Evolutionary conservation across 2,113 vertebrate genomes (phyloP), one percentile per base, ranked within the genome.

Genomic region (Stercorarius parasiticus): DNA sequence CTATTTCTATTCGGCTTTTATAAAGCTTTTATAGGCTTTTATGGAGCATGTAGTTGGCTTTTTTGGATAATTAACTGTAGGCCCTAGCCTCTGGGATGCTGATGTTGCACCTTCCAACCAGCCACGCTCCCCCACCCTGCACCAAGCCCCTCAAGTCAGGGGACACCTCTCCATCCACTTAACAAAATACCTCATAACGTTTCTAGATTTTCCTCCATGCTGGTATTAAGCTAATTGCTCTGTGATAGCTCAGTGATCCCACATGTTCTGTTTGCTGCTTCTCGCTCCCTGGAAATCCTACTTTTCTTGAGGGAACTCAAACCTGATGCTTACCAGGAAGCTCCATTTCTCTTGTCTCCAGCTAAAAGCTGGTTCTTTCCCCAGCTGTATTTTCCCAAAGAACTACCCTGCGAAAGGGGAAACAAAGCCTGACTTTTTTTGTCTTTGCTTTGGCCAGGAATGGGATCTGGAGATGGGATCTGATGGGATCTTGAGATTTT

Each of bases 21-120:
- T 85, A 95, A 87, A 86, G 81, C 72, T 74, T 96, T 96, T 93
- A 92, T 80, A 36, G 76, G 53, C 79, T 94, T 96, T 95, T 90
- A 86, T 78, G 64, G 93, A 74, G 77, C 55, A 94, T 84, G 78
- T 8, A 89, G 72, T 82, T 86, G 88, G 19, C 8, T 88, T 86
- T 92, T 93, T 80, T 40, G 42, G 71, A 16, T 83, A 56, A 95
- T 95, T 92, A 92, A 90, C 79, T 56, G 27, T 15, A 72, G 61
- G 74, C 15, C 42, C 26, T 45, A 36, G 36, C 42, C 79, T 45
- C 3, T 0, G 8, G 79, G 85, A 52, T 88, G 90, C 70, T 88
- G 92, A 67, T 12, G 52, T 53, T 73, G 76, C 79, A 58, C 38
- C 76, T 84, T 38, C 12, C 18, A 36, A 34, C 4, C 50, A 71